Percentiles rank a stretch among this genome's conserved stretches.
These are phyloP conservation scores for Pogonomyrmex californicus DNA, from an alignment of 1,140 invertebrate genomes.

Conservation along the genomic window DNA sequence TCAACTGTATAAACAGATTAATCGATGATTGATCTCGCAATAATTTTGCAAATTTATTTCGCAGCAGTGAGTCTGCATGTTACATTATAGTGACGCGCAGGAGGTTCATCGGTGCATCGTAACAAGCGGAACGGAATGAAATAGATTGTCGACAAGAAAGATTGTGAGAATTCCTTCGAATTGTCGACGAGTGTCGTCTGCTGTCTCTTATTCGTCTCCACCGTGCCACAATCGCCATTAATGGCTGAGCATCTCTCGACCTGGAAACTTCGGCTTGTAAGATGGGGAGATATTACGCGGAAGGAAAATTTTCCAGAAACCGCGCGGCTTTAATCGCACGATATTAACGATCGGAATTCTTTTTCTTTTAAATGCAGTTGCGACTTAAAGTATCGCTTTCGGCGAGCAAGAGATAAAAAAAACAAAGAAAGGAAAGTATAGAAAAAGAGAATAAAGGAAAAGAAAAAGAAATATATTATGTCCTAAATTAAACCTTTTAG, in stretches of 20 bases:
- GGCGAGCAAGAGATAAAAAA: not conserved
- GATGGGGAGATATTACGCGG: constrained; percentile 28
- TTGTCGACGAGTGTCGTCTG: constrained; percentile 45
- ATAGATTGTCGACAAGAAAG: constrained; percentile 55
- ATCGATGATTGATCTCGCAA: not conserved
- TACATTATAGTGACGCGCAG: not conserved
- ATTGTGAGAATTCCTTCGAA: constrained; percentile 49
- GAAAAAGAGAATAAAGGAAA: not conserved
- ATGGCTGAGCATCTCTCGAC: constrained; percentile 69
- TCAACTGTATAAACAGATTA: not conserved
- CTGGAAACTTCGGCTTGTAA: constrained; percentile 43
- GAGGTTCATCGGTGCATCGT: not conserved
- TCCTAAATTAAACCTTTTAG: not conserved
- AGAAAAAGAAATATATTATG: not conserved
- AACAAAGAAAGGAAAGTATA: not conserved
- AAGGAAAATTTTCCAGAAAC: constrained; percentile 34
- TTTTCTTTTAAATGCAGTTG: constrained; percentile 43
- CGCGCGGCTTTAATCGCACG: constrained; percentile 45
- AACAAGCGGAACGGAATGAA: constrained; percentile 29
- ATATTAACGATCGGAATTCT: constrained; percentile 55
- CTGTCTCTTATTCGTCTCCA: constrained; percentile 22
- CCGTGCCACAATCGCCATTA: constrained; percentile 67
- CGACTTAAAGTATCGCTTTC: constrained; percentile 46
- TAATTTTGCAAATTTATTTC: constrained; percentile 23
- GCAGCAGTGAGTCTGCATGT: constrained; percentile 2